Evolutionary conservation across 2,113 vertebrate species (phyloP).

Genomic region (Brachypteracias leptosomus): DNA sequence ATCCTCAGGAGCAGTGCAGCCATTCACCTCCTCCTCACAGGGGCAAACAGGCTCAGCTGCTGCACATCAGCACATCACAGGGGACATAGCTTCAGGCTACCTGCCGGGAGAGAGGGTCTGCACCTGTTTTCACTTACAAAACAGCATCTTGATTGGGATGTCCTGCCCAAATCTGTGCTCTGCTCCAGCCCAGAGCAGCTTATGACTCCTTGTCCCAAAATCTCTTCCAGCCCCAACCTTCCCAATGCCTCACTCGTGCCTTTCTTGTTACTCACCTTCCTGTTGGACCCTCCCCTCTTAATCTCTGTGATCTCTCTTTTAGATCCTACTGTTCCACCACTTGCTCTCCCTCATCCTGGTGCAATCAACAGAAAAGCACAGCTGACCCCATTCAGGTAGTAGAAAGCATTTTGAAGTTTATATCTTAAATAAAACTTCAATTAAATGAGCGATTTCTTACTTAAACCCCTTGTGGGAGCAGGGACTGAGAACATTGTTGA

Average conservation of each 20-base stretch:
- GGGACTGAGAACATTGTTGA: background rate
- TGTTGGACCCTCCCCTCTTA: background rate
- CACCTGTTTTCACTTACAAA: background rate
- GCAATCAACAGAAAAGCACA: background rate
- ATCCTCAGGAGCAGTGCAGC: background rate
- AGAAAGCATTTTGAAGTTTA: background rate
- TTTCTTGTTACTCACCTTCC: background rate
- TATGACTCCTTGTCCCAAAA: background rate
- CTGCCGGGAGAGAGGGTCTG: background rate
- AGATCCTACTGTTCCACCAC: background rate
- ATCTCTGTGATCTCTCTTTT: background rate
- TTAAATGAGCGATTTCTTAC: background rate
- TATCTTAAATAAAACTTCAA: background rate
- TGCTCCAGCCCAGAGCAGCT: background rate
- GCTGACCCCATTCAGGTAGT: background rate
- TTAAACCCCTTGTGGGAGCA: background rate
- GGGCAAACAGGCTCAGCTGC: background rate
- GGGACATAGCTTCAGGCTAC: too few relatives aligned
- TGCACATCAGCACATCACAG: background rate
- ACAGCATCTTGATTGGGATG: background rate
- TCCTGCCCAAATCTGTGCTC: background rate
- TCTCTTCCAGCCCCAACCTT: background rate
- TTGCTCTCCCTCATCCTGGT: background rate
- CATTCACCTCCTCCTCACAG: background rate
- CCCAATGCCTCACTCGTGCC: fast-evolving